Evolutionary conservation across 2,113 vertebrate genomes (phyloP).

Genomic region (Ornithorhynchus anatinus): DNA sequence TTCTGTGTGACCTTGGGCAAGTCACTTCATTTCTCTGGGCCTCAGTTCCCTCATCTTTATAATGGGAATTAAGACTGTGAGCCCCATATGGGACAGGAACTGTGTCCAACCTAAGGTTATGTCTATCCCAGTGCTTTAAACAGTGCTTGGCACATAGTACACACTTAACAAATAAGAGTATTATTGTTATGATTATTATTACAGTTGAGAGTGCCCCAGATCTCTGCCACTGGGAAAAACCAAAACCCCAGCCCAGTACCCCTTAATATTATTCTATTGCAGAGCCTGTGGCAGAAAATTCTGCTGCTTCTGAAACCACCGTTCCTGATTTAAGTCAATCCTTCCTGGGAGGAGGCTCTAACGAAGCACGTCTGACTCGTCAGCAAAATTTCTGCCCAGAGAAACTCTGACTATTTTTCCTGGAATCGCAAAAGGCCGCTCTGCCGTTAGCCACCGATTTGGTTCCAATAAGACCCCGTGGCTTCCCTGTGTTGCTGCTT

Average conservation of each 20-base stretch:
- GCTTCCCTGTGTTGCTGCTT: background rate
- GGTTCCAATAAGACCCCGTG: background rate
- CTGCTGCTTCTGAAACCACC: background rate
- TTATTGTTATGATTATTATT: too few relatives aligned
- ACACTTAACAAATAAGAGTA: too few relatives aligned
- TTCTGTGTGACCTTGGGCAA: too few relatives aligned
- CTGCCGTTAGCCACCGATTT: background rate
- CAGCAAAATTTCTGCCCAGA: constrained; percentile 3
- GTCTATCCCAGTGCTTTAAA: too few relatives aligned
- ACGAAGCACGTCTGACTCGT: background rate
- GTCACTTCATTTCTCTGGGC: too few relatives aligned
- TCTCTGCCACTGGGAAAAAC: constrained; percentile 53
- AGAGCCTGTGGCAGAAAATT: background rate
- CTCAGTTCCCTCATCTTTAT: too few relatives aligned
- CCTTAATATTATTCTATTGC: background rate
- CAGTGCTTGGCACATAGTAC: too few relatives aligned
- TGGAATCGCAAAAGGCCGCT: background rate
- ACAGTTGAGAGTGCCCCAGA: constrained; percentile 43
- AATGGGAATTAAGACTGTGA: too few relatives aligned
- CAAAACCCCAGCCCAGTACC: constrained; percentile 49
- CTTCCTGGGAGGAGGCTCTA: constrained; percentile 6
- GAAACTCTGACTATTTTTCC: constrained; percentile 14
- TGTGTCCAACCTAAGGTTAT: too few relatives aligned
- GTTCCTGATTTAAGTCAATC: background rate
- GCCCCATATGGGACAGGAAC: too few relatives aligned